Evolutionary conservation across 1,140 invertebrate genomes (phyloP).

Genomic region (Ctenoplectra terminalis): DNA sequence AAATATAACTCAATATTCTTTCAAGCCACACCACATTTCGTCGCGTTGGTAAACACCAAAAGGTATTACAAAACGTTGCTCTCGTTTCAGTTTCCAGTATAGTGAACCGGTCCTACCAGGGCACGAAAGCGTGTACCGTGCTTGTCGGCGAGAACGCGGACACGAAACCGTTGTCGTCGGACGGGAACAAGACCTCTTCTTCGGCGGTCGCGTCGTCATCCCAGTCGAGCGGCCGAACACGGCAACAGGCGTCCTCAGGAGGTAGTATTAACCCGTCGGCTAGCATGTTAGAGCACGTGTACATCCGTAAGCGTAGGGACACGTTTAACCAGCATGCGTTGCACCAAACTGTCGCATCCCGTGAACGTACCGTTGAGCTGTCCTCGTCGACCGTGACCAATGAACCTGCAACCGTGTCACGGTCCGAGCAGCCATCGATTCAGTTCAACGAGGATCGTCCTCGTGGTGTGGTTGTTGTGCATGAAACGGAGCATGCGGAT

Average conservation of each 20-base stretch:
- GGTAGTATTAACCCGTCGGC: conserved; percentile 85
- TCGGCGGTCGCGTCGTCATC: conserved; percentile 85
- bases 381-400: conserved; percentile 21
- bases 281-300: conserved; percentile 74
- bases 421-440: conserved; percentile 27
- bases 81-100: conserved; percentile 88
- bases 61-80: not conserved
- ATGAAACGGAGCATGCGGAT: conserved; percentile 63
- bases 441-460: conserved; percentile 46
- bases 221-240: conserved; percentile 82
- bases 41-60: too few species aligned
- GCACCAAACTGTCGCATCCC: conserved; percentile 62
- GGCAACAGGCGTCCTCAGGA: conserved; percentile 85
- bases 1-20: too few species aligned
- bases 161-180: conserved; percentile 86
- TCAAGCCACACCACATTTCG: too few species aligned
- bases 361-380: conserved; percentile 37
- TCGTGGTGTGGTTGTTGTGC: conserved; percentile 72
- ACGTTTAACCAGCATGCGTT: conserved; percentile 85
- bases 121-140: conserved; percentile 90
- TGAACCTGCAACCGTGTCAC: not conserved
- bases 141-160: conserved; percentile 90
- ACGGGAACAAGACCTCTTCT: conserved; percentile 84
- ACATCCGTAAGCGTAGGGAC: conserved; percentile 86
- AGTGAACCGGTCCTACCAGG: conserved; percentile 91